These are phyloP conservation scores for Xiphydria camelus DNA, from an alignment of 2,888 invertebrate genomes.

Conservation along the genomic window DNA sequence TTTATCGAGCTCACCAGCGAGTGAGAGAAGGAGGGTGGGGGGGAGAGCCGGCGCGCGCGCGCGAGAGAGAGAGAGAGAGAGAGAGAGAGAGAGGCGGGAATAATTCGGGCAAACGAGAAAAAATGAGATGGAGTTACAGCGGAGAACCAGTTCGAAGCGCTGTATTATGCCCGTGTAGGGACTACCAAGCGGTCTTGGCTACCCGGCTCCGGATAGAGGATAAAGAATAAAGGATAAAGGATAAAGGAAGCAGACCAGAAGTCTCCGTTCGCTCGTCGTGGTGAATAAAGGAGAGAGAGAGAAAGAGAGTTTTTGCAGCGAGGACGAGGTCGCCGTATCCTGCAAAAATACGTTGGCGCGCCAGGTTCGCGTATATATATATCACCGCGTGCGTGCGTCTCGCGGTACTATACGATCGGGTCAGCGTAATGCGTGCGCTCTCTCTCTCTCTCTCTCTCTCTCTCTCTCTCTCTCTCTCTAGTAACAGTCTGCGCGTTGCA, in stretches of 20 bases:
- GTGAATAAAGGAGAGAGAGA: slow-evolving; percentile 21
- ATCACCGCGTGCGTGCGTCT: no score
- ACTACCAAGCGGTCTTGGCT: slow-evolving; percentile 23
- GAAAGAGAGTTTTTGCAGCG: slow-evolving; percentile 14
- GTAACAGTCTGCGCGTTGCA: no score
- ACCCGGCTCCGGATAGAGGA: slow-evolving; percentile 36
- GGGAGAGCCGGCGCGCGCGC: slow-evolving; percentile 11
- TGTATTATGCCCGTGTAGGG: slow-evolving; percentile 41
- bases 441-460: not conserved
- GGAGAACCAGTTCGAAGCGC: slow-evolving; percentile 48
- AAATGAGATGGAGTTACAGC: slow-evolving; percentile 34
- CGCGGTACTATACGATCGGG: no score
- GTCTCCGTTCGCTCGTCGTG: slow-evolving; percentile 10
- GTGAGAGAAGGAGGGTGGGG: no score
- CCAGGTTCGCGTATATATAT: no score
- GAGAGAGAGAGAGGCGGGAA: not conserved
- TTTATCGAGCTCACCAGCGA: slow-evolving; percentile 42
- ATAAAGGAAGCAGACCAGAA: slow-evolving; percentile 40
- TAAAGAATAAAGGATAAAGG: slow-evolving; percentile 44
- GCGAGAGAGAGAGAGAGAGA: not conserved
- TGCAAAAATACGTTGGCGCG: slow-evolving; percentile 39
- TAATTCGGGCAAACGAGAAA: slow-evolving; percentile 40
- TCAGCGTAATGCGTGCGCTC: no score
- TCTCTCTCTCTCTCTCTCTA: not conserved
- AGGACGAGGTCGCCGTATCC: slow-evolving; percentile 26